Conservation (phyloP, 2,888 invertebrate species). For the Lasioglossum oenotherae region DNA sequence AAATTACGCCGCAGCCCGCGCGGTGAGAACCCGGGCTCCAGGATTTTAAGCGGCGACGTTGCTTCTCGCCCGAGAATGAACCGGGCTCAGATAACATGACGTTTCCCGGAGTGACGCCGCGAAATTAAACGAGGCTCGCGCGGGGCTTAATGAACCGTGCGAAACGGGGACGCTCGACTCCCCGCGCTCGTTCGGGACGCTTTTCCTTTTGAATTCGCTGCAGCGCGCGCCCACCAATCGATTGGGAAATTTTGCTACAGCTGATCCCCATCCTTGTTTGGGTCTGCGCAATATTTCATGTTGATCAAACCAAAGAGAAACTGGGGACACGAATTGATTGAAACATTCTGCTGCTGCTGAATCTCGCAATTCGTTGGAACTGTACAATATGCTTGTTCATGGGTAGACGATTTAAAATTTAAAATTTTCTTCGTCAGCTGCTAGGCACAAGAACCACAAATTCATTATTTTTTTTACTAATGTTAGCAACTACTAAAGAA, state of each 20-base stretch:
- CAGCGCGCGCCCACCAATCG: background rate
- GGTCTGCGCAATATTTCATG: background rate
- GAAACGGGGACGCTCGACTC: background rate
- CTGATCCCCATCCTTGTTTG: background rate
- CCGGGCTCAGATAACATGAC: slow-evolving; percentile 38
- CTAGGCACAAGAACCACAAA: background rate
- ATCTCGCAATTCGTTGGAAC: background rate
- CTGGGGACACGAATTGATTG: background rate
- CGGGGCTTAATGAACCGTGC: slow-evolving; percentile 38
- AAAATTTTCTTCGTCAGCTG: background rate
- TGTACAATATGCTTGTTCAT: background rate
- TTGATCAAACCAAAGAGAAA: background rate
- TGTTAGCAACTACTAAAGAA: background rate
- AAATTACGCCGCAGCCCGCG: slow-evolving; percentile 73
- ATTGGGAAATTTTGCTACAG: background rate
- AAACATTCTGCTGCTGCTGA: background rate
- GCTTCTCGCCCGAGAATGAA: slow-evolving; percentile 49
- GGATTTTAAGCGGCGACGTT: slow-evolving; percentile 62
- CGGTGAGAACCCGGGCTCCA: slow-evolving; percentile 60
- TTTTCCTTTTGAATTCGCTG: background rate
- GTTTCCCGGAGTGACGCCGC: slow-evolving; percentile 26
- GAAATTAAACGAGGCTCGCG: slow-evolving; percentile 47
- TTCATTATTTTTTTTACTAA: background rate
- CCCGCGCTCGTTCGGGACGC: background rate
- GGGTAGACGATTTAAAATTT: background rate